Evolutionary conservation across 2,888 invertebrate genomes (phyloP).

Genomic region (Lissocephala sabroskyi): DNA sequence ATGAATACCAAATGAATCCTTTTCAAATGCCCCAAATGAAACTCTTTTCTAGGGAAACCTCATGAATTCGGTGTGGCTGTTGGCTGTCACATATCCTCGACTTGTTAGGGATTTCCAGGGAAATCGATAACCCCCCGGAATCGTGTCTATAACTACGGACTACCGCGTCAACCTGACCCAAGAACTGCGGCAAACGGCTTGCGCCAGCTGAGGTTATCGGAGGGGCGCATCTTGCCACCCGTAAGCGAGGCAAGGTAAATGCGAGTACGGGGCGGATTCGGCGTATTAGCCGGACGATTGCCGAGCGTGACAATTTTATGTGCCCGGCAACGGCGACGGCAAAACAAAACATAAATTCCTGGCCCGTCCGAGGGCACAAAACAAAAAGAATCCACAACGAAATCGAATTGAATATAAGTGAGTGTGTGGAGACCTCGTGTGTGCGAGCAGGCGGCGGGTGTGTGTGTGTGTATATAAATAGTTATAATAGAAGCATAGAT

Average conservation of each 20-base stretch:
- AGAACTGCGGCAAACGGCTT: too few species aligned
- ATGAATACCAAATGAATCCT: too few species aligned
- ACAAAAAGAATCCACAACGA: slow-evolving; percentile 32
- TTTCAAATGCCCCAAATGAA: too few species aligned
- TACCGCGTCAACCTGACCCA: too few species aligned
- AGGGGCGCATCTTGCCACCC: slow-evolving; percentile 1
- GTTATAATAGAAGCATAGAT: slow-evolving; percentile 70
- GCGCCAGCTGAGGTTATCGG: neutral
- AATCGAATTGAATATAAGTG: slow-evolving; percentile 45
- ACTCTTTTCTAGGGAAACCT: too few species aligned
- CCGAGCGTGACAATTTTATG: slow-evolving; percentile 48
- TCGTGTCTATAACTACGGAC: too few species aligned
- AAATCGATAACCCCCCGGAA: too few species aligned
- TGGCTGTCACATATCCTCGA: too few species aligned
- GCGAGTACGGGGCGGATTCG: too few species aligned
- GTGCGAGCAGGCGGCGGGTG: slow-evolving; percentile 17
- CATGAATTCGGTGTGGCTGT: too few species aligned
- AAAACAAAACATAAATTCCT: slow-evolving; percentile 54
- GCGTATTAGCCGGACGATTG: slow-evolving; percentile 11
- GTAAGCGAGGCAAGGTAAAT: too few species aligned
- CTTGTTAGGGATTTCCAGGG: too few species aligned
- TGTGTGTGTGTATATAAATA: slow-evolving; percentile 48
- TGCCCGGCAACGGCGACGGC: slow-evolving; percentile 33
- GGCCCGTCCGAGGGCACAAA: slow-evolving; percentile 2
- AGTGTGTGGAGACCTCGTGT: slow-evolving; percentile 17